A percentile compares a stretch with the other conserved stretches of the same genome.
Evolutionary conservation across 2,113 vertebrate genomes (phyloP).

Genomic region (Pedionomus torquatus): DNA sequence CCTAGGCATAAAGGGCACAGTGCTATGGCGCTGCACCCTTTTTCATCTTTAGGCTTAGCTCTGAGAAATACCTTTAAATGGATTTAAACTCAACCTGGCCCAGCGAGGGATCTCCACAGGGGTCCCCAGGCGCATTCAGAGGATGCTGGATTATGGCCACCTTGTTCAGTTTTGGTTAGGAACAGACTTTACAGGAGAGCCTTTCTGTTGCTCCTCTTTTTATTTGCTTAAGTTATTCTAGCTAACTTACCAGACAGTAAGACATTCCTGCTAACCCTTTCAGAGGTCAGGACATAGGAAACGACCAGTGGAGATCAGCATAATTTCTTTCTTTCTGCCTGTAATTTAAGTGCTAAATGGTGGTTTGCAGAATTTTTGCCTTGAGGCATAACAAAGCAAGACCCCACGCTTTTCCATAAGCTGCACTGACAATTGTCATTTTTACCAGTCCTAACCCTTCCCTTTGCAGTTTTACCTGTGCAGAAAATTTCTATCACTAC

Average conservation of each 20-base stretch:
- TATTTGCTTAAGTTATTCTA: neutral
- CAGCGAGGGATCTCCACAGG: neutral
- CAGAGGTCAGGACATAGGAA: accelerated
- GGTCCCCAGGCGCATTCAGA: neutral
- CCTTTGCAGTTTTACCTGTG: neutral
- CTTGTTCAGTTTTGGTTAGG: neutral
- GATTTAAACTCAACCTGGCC: neutral
- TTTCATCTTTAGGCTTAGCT: accelerated
- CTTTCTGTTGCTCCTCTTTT: neutral
- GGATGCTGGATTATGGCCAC: neutral
- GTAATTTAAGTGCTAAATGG: neutral
- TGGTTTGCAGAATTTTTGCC: neutral
- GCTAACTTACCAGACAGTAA: neutral
- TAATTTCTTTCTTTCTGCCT: neutral
- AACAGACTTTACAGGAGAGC: neutral
- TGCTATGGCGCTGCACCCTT: neutral
- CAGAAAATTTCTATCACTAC: neutral
- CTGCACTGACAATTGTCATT: neutral
- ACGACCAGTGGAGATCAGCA: neutral
- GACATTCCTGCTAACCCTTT: neutral
- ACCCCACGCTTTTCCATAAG: accelerated
- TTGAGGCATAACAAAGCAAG: neutral
- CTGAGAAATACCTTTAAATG: neutral
- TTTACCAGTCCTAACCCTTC: neutral
- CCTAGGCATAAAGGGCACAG: neutral